Evolutionary conservation across 2,113 vertebrate genomes (phyloP).

Genomic region (Cranoglanis bouderius): DNA sequence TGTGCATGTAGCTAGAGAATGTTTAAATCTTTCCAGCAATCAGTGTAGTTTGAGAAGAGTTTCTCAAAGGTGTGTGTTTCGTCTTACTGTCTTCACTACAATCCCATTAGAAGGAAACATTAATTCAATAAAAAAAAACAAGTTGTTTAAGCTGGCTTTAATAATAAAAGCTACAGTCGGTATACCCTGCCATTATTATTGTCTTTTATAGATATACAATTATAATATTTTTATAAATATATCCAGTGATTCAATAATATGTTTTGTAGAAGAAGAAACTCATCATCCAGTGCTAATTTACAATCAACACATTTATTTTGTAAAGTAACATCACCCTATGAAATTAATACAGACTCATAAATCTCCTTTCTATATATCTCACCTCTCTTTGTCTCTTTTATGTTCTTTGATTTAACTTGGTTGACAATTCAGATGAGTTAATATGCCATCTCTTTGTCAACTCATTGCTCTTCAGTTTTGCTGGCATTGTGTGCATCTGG

Average conservation of each 20-base stretch:
- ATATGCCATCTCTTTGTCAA: background rate
- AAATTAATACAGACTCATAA: background rate
- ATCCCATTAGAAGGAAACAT: background rate
- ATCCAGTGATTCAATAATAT: background rate
- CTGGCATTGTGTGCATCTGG: background rate
- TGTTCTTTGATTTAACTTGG: background rate
- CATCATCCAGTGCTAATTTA: background rate
- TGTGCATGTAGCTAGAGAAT: background rate
- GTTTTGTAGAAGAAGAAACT: background rate
- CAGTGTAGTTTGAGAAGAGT: background rate
- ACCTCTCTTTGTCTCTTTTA: constrained; percentile 64
- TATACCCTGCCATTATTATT: background rate
- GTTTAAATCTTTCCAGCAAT: background rate
- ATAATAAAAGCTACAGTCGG: background rate
- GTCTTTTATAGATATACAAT: background rate
- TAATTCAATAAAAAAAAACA: background rate
- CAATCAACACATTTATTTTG: background rate
- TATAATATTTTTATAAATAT: background rate
- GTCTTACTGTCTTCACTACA: background rate
- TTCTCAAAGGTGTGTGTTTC: background rate
- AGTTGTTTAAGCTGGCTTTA: background rate
- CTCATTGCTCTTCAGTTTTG: background rate
- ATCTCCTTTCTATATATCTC: constrained; percentile 62
- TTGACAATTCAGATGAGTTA: background rate
- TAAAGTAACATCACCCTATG: background rate